Evolutionary conservation across 2,113 vertebrate species (phyloP).

Genomic region (Varanus salvator): DNA sequence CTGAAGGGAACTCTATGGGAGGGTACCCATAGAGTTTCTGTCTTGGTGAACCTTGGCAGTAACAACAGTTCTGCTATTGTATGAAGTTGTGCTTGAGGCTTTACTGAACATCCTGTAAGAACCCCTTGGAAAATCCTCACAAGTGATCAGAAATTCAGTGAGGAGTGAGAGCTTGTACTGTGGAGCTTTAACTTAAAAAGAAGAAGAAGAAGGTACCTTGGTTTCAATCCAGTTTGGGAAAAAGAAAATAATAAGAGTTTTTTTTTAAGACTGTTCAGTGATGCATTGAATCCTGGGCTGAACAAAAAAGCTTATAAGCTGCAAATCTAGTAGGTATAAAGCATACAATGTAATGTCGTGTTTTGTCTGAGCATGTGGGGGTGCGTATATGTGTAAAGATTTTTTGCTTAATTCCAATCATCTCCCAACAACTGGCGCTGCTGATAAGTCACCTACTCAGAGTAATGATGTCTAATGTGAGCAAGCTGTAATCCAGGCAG

Average conservation of each 20-base stretch:
- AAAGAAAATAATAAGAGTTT: slow-evolving; percentile 67
- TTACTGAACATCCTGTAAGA: slow-evolving; percentile 54
- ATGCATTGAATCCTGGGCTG: slow-evolving; percentile 73
- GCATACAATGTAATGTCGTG: slow-evolving; percentile 72
- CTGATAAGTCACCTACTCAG: slow-evolving; percentile 82
- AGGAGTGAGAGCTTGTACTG: slow-evolving; percentile 48
- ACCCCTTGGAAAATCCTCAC: slow-evolving; percentile 58
- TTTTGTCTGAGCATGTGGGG: too few species aligned
- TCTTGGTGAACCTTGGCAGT: slow-evolving; percentile 60
- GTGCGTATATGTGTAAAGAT: too few species aligned
- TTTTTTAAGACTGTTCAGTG: slow-evolving; percentile 78
- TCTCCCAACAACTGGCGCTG: slow-evolving; percentile 80
- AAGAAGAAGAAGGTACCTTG: slow-evolving; percentile 59
- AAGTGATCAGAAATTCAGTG: slow-evolving; percentile 61
- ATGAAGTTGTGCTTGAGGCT: slow-evolving; percentile 48
- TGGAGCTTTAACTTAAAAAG: slow-evolving; percentile 76
- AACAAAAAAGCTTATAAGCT: slow-evolving; percentile 82
- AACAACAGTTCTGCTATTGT: slow-evolving; percentile 53
- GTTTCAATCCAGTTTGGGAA: slow-evolving; percentile 81
- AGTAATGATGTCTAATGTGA: slow-evolving; percentile 81
- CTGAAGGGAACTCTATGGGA: slow-evolving; percentile 55
- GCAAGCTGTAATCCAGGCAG: slow-evolving; percentile 74
- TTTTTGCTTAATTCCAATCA: slow-evolving; percentile 78
- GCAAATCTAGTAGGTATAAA: slow-evolving; percentile 81
- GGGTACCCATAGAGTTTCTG: slow-evolving; percentile 50